Evolutionary conservation across 2,113 vertebrate genomes (phyloP).

Genomic region (Seriola quinqueradiata): DNA sequence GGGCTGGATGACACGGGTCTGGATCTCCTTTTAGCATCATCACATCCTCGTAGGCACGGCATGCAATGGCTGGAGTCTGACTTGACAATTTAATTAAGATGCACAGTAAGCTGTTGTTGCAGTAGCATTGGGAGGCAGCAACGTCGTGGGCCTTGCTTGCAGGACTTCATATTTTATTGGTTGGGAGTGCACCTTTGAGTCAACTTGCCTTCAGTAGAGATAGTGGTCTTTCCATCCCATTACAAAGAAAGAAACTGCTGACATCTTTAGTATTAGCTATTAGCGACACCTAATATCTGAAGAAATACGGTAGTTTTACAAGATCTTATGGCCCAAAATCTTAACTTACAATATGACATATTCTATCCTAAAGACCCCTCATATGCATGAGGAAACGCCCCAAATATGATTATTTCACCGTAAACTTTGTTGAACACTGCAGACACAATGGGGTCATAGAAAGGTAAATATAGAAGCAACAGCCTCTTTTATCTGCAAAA

Average conservation of each 20-base stretch:
- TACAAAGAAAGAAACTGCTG: not conserved
- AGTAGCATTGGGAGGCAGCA: conserved; percentile 3
- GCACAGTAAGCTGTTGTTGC: conserved; percentile 55
- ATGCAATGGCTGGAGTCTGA: conserved; percentile 45
- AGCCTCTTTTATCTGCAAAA: not conserved
- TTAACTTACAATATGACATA: no score
- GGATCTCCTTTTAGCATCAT: conserved; percentile 73
- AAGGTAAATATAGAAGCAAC: not conserved
- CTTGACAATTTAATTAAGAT: conserved; percentile 60
- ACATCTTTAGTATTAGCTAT: not conserved
- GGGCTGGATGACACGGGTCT: conserved; percentile 51
- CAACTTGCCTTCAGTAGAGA: not conserved
- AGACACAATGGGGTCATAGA: conserved; percentile 2
- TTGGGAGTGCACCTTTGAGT: not conserved
- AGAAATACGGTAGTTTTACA: not conserved
- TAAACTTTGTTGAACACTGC: not conserved
- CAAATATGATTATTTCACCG: not conserved
- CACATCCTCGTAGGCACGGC: conserved; percentile 36
- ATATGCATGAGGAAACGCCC: not conserved
- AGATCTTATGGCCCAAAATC: no score
- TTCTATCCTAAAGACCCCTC: not conserved
- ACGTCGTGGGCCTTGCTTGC: conserved; percentile 19
- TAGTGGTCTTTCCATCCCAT: not conserved
- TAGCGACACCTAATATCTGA: not conserved
- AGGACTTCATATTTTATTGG: conserved; percentile 2